These are phyloP conservation scores for Peromyscus melanophrys DNA, from an alignment of 2,797 vertebrate species.

Conservation along the genomic window DNA sequence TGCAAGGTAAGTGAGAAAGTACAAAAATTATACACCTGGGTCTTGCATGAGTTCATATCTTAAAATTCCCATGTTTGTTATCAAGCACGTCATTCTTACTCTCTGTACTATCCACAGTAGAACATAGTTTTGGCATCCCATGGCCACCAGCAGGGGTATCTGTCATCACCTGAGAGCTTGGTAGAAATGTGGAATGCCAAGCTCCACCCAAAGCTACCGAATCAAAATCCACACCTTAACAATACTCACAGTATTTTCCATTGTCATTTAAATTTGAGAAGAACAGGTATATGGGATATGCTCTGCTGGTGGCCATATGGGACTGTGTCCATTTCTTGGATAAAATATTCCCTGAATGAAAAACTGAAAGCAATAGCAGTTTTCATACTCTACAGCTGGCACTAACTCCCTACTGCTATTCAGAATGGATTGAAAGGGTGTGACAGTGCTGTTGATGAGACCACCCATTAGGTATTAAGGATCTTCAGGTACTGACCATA, in stretches of 20 bases:
- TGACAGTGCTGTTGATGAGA: neutral
- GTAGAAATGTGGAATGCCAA: neutral
- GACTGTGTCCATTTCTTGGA: neutral
- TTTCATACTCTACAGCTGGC: neutral
- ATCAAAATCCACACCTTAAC: neutral
- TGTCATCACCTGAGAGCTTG: neutral
- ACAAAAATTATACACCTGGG: neutral
- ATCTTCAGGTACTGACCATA: neutral
- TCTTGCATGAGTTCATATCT: neutral
- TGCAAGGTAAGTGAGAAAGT: neutral
- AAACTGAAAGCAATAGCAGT: neutral
- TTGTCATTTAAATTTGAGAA: neutral
- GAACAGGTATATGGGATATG: neutral
- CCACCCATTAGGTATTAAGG: neutral
- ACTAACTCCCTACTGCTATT: neutral
- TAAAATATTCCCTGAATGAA: constrained; percentile 16
- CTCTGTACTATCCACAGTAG: neutral
- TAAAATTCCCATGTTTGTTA: neutral
- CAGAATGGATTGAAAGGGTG: neutral
- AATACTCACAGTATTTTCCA: neutral
- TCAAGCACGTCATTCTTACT: neutral
- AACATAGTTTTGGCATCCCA: neutral
- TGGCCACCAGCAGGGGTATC: neutral
- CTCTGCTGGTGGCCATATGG: neutral
- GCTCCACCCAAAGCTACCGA: neutral